Evolutionary conservation across 1,140 invertebrate species (phyloP).

Genomic region (Agrilus planipennis): DNA sequence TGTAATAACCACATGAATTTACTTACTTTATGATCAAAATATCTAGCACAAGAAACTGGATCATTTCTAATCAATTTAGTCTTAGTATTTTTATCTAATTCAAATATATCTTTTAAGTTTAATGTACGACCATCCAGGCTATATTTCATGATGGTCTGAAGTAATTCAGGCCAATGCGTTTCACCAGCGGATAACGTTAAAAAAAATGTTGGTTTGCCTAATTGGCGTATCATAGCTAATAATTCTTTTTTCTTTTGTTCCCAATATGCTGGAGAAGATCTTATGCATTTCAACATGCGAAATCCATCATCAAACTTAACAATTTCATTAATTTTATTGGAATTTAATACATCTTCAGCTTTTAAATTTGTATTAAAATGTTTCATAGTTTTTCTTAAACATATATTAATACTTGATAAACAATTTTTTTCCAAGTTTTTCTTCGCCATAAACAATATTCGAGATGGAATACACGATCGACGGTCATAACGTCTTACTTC

Average conservation of each 20-base stretch:
- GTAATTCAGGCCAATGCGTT: neutral
- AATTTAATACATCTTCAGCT: neutral
- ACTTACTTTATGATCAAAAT: constrained; percentile 2
- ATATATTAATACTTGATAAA: constrained; percentile 2
- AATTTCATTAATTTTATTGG: neutral
- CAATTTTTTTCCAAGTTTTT: constrained; percentile 13
- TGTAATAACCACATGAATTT: neutral
- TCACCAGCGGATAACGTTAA: neutral
- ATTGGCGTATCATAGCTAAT: neutral
- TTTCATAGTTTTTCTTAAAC: neutral
- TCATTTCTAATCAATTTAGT: neutral
- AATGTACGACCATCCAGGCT: neutral
- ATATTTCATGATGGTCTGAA: neutral
- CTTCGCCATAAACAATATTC: constrained; percentile 15
- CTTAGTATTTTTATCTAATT: neutral
- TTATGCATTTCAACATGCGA: neutral
- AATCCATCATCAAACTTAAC: neutral
- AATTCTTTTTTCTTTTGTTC: constrained; percentile 1
- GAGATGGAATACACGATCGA: constrained; percentile 9
- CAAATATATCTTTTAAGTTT: neutral
- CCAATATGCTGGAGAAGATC: neutral
- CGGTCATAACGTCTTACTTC: constrained; percentile 9
- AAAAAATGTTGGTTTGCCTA: constrained; percentile 1
- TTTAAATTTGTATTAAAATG: neutral
- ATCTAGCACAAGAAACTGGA: constrained; percentile 1